Base-by-base conservation (phyloP, 2,113 vertebrate species). In the Thermophis baileyi region DNA sequence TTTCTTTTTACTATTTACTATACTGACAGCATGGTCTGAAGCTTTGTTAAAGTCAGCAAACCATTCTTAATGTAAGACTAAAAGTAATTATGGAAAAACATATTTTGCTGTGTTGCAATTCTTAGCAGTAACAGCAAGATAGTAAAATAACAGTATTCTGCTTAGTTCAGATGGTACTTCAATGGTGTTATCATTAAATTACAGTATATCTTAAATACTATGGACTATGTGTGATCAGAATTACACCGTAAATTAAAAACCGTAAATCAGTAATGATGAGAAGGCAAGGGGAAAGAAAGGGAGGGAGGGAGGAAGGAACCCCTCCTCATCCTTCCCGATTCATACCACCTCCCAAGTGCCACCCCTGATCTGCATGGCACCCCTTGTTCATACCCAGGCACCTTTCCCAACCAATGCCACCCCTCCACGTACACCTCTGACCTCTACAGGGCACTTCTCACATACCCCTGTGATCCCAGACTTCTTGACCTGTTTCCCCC, bases 1-100 rank as follows among this genome's bases (percentile, higher is more conserved):
- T 96, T 95, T 96, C 95, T 85, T 96, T 96, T 96, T 98, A 97
- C 97, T 96, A 95, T 97, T 97, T 97, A 96, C 96, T 97, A 96
- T 97, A 97, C 97, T 98, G 98, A 98, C 98, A 98, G 97, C 97
- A 98, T 98, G 97, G 97, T 98, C 97, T 98, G 97, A 98, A 98
- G 97, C 97, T 97, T 98, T 98, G 97, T 98, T 98, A 97, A 97
- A 98, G 97, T 97, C 97, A 98, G 97, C 97, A 98, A 98, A 98
- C 97, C 97, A 97, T 97, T 98, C 96, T 97, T 97, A 96, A 97
- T 96, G 97, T 97, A 96, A 97, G 97, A 97, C 98, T 98, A 97
- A 97, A 98, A 97, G 98, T 97, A 98, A 98, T 98, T 98, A 97
- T 97, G 97, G 97, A 97, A 97, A 98, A 98, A 98, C 97, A 97